phyloP scores from a whole-genome alignment of 2,888 invertebrate species.

The Polymixis flavicincta region DNA sequence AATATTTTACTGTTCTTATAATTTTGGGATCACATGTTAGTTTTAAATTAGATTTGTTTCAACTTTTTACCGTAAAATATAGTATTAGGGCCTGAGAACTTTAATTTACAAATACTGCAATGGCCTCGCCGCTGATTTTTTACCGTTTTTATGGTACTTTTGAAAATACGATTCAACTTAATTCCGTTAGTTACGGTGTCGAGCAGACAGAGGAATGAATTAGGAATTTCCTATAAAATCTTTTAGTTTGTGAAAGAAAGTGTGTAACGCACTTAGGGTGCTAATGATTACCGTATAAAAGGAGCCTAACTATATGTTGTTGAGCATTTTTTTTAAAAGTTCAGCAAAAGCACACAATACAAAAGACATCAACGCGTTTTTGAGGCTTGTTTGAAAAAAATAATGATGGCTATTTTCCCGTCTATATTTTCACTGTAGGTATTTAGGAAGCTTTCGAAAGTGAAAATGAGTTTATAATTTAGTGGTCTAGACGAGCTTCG shows the following conservation, averaged over 20 bases:
- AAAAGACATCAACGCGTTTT: conserved; percentile 67
- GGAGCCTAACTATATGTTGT: neutral
- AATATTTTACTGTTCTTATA: too few relatives aligned
- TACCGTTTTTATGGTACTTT: too few relatives aligned
- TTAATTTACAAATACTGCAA: too few relatives aligned
- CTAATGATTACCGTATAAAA: neutral
- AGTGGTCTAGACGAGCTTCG: neutral
- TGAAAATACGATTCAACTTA: too few relatives aligned
- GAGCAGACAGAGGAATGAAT: neutral
- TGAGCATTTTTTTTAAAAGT: neutral
- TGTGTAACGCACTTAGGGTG: neutral
- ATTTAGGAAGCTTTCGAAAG: neutral
- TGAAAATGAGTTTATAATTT: conserved; percentile 24
- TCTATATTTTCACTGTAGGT: neutral
- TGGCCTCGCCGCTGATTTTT: too few relatives aligned
- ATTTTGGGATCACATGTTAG: too few relatives aligned
- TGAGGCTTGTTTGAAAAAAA: neutral
- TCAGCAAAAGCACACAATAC: conserved; percentile 15
- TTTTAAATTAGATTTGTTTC: too few relatives aligned
- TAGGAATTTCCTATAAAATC: neutral
- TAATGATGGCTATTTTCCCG: neutral
- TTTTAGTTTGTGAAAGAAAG: neutral
- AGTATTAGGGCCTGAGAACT: too few relatives aligned
- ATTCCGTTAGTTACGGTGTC: too few relatives aligned
- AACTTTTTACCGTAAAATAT: too few relatives aligned